Base-by-base conservation (phyloP, 2,888 invertebrate genomes). In the Polydrusus cervinus region DNA sequence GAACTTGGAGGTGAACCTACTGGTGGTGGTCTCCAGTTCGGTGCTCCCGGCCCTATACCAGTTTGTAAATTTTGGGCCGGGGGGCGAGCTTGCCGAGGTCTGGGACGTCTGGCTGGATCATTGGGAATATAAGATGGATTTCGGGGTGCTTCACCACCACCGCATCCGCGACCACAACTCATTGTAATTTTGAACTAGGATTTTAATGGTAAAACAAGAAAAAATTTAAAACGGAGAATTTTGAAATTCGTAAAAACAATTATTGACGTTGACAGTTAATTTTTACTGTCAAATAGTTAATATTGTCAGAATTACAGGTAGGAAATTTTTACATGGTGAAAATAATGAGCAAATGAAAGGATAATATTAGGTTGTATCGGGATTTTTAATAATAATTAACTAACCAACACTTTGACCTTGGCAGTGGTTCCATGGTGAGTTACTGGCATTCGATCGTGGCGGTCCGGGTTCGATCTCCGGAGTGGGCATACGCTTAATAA, bases 161-260 rank as follows among this genome's bases (percentile, higher is more conserved):
- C 49, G 16, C 64, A 64, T 34, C 64, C 49, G 14, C 16, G 8
- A 7, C 64, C 64, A 14, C 64, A 64, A 64, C 64, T 64, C 64
- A 64, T 64, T 6, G 49, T 30, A 14, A 8, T 34, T 49, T 49
- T 11, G 9, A 9, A 16, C 34, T 64, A 10, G 0, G 30, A 49
- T 64, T 64, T 64, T 64, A 14, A 14, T 1, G 8, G 13, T 18
- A 60, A 60, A 38, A 11, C 1, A 9, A 1, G 3, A 38, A 18
- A 55, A 6, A 18, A 30, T 30, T 10, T 30, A n/a, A 3, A 53
- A 57, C 38, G 34, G 14, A 11, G n/a, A 60, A 18, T 55, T 55
- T 55, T 55, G 55, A 60, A 40, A 38, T 40, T 10, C 6, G 9
- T 30, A 16, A 60, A 38, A 14, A 8, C 16, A 16, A 18, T 0